These are phyloP conservation scores for Mongoloraphidia duomilia DNA, from an alignment of 2,888 invertebrate species.

Conservation along the genomic window DNA sequence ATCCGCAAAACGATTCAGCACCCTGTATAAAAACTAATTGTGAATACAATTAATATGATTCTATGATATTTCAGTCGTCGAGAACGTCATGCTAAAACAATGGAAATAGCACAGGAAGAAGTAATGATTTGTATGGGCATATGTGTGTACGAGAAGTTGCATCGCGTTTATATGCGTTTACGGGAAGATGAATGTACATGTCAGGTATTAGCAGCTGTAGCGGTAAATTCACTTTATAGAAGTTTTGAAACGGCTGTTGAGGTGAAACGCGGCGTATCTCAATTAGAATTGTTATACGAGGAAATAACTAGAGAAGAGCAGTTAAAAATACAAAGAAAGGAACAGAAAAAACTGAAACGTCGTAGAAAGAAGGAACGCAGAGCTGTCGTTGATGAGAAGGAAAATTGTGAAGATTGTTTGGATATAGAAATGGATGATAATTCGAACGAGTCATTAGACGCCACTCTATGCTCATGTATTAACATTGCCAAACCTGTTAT, in stretches of 20 bases:
- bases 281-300: conserved; percentile 74
- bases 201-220: conserved; percentile 79
- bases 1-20: too few species aligned
- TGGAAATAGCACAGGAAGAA: conserved; percentile 94
- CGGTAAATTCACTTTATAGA: conserved; percentile 72
- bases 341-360: conserved; percentile 71
- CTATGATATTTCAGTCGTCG: conserved; percentile 42
- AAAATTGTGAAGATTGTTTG: conserved; percentile 29
- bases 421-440: conserved; percentile 21
- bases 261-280: conserved; percentile 74
- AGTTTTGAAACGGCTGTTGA: conserved; percentile 86
- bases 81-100: conserved; percentile 89
- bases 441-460: conserved; percentile 11
- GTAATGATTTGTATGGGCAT: conserved; percentile 88
- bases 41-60: too few species aligned
- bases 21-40: too few species aligned
- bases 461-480: conserved; percentile 17
- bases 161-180: conserved; percentile 72
- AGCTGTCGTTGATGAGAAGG: conserved; percentile 32
- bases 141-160: conserved; percentile 80
- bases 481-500: conserved; percentile 4
- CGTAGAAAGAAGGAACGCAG: conserved; percentile 56
- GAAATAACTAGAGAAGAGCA: conserved; percentile 79
- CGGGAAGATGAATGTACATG: conserved; percentile 90
- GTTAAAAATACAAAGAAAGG: conserved; percentile 69